These are phyloP conservation scores for Carcinoscorpius rotundicauda DNA, from an alignment of 1,140 invertebrate genomes.

Conservation along the genomic window DNA sequence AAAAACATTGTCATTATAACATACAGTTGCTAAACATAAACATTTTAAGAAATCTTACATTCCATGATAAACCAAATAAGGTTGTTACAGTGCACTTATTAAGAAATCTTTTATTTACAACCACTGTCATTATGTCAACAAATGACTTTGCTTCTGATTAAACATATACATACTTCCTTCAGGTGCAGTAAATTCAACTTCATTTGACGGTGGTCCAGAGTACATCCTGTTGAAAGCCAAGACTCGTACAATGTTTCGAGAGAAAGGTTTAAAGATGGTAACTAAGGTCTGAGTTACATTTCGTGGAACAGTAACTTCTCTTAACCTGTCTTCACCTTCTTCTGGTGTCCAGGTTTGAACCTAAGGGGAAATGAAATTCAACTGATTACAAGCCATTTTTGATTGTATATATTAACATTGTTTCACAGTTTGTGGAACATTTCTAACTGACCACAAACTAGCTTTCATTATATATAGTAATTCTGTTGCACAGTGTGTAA, in stretches of 20 bases:
- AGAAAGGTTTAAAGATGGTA: slow-evolving; percentile 73
- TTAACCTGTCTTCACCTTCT: slow-evolving; percentile 54
- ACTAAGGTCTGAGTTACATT: slow-evolving; percentile 59
- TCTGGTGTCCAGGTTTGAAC: slow-evolving; percentile 77
- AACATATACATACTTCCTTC: slow-evolving; percentile 54
- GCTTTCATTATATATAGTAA: neutral
- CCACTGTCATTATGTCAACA: too few relatives aligned
- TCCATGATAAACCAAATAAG: too few relatives aligned
- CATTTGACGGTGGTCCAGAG: slow-evolving; percentile 77
- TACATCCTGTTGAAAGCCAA: slow-evolving; percentile 78
- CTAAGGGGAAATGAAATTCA: slow-evolving; percentile 23
- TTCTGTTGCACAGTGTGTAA: neutral
- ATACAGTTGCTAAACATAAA: too few relatives aligned
- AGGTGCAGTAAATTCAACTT: slow-evolving; percentile 69
- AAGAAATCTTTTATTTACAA: too few relatives aligned
- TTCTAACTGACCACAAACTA: neutral
- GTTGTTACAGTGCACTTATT: too few relatives aligned
- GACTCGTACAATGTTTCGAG: slow-evolving; percentile 78
- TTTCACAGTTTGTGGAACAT: neutral
- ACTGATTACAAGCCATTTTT: too few relatives aligned
- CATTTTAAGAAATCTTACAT: too few relatives aligned
- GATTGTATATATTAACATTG: slow-evolving; percentile 4
- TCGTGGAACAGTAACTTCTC: slow-evolving; percentile 65
- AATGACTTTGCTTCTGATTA: too few relatives aligned
- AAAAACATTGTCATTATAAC: too few relatives aligned